A percentile compares a stretch with the other conserved stretches of the same genome.
Evolutionary conservation across 2,797 vertebrate species (phyloP).

Genomic region (Apogon hyalosoma): DNA sequence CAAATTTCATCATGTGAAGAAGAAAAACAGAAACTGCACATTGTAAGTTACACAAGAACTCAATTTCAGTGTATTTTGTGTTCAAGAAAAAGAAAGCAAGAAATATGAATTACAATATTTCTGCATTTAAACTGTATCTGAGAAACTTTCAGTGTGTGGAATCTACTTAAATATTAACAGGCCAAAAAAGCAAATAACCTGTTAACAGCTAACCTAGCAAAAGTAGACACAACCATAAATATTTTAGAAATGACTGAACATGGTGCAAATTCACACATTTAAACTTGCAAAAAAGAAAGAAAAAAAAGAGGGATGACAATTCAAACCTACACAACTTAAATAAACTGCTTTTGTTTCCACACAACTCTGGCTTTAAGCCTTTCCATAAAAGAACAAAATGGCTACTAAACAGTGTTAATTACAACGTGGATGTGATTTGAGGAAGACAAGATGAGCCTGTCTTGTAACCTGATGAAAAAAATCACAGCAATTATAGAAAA

Average conservation of each 20-base stretch:
- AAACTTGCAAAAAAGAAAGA: neutral
- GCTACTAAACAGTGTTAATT: neutral
- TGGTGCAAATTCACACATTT: neutral
- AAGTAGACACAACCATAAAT: neutral
- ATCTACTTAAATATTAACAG: conserved; percentile 12
- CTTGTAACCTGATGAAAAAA: conserved; percentile 36
- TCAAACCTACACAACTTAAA: conserved; percentile 3
- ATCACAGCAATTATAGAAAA: conserved; percentile 31
- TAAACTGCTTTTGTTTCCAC: conserved; percentile 1
- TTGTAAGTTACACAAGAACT: no score
- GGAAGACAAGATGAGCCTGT: conserved; percentile 10
- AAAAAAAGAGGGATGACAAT: conserved; percentile 5
- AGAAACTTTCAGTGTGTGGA: conserved; percentile 6
- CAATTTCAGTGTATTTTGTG: neutral
- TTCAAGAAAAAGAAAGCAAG: neutral
- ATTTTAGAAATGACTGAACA: conserved; percentile 10
- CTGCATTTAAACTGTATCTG: conserved; percentile 4
- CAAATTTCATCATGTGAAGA: conserved; percentile 17
- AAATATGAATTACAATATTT: conserved; percentile 16
- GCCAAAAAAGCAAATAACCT: conserved; percentile 1
- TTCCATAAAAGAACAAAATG: conserved; percentile 10
- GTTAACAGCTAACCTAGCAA: conserved; percentile 13
- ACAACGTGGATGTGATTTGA: neutral
- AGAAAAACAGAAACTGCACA: conserved; percentile 12
- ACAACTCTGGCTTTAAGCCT: conserved; percentile 18